phyloP scores from a whole-genome alignment of 2,113 vertebrate species.

The Labrus mixtus region DNA sequence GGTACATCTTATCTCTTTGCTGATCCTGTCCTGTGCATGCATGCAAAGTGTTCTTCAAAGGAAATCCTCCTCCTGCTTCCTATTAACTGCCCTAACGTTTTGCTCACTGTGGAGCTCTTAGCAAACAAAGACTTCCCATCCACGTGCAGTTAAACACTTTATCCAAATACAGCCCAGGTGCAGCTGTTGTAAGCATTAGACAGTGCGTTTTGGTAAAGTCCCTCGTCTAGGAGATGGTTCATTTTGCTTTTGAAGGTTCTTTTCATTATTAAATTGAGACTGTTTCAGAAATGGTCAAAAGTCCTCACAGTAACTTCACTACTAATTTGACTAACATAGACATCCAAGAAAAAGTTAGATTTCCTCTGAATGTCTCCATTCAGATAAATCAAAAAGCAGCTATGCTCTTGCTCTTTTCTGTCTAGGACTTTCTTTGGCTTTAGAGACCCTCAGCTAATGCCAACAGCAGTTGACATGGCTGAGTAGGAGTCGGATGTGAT shows the following conservation, averaged over 20 bases:
- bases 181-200: no score
- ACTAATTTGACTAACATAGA: neutral
- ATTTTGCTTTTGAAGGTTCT: neutral
- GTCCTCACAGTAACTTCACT: no score
- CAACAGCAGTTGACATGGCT: conserved; percentile 69
- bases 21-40: neutral
- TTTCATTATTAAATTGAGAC: no score
- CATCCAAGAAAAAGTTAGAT: neutral
- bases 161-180: no score
- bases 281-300: neutral
- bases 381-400: neutral
- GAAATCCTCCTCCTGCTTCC: neutral
- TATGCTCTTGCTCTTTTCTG: conserved; percentile 25
- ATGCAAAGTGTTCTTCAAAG: no score
- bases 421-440: conserved; percentile 41
- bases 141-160: neutral
- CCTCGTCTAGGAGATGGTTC: neutral
- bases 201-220: neutral
- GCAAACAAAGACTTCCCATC: neutral
- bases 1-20: neutral
- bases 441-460: conserved; percentile 23
- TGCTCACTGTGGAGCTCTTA: neutral
- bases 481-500: conserved; percentile 64
- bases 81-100: neutral
- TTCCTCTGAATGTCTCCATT: neutral